These are phyloP conservation scores for Vanessa atalanta DNA, from an alignment of 1,140 invertebrate genomes.

Conservation along the genomic window DNA sequence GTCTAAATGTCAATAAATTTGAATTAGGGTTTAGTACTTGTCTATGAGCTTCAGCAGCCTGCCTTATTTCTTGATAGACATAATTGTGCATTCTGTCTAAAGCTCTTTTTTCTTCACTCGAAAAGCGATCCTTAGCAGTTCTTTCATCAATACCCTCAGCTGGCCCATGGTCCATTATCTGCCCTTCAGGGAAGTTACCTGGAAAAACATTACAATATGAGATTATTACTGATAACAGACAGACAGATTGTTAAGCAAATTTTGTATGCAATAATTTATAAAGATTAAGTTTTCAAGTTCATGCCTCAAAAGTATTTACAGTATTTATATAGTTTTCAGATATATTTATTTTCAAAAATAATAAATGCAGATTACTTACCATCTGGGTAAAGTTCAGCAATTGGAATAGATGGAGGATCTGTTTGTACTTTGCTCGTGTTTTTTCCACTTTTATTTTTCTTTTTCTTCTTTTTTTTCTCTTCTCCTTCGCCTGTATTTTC, in stretches of 20 bases:
- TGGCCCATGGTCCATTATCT: conserved; percentile 89
- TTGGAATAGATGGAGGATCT: conserved; percentile 91
- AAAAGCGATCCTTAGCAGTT: conserved; percentile 93
- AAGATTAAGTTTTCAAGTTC: too few relatives aligned
- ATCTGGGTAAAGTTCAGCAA: conserved; percentile 92
- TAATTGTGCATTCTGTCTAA: conserved; percentile 91
- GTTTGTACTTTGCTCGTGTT: conserved; percentile 64
- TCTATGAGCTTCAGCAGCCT: conserved; percentile 98
- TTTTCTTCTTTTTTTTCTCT: conserved; percentile 86
- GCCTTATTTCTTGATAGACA: conserved; percentile 96
- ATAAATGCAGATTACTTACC: conserved; percentile 76
- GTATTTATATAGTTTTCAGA: too few relatives aligned
- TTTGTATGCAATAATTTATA: too few relatives aligned
- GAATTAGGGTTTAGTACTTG: conserved; percentile 79
- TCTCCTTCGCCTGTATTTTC: conserved; percentile 74
- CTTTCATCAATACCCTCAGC: conserved; percentile 87
- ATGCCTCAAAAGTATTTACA: too few relatives aligned
- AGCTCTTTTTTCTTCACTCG: conserved; percentile 94
- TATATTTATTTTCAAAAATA: too few relatives aligned
- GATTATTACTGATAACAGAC: background rate
- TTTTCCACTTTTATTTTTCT: conserved; percentile 79
- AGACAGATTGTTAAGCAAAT: too few relatives aligned
- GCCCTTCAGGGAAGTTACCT: conserved; percentile 89
- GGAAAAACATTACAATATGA: conserved; percentile 12
- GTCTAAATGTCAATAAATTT: background rate